phyloP scores from a whole-genome alignment of 2,113 vertebrate species.

The Diadophis punctatus region DNA sequence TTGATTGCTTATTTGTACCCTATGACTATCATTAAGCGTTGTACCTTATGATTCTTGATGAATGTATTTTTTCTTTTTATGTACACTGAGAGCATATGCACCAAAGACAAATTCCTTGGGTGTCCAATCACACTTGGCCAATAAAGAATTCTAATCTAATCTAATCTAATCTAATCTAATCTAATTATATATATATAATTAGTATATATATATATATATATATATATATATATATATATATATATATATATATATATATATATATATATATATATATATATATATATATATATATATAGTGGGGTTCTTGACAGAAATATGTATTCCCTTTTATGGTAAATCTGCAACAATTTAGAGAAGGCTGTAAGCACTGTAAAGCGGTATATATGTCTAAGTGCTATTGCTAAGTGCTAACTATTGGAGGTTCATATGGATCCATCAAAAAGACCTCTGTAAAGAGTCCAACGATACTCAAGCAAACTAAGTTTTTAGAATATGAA shows the following conservation, averaged over 20 bases:
- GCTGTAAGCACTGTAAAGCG: too few species aligned
- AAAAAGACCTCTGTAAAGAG: neutral
- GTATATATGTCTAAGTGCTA: too few species aligned
- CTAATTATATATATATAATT: too few species aligned
- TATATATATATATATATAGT: neutral
- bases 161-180: too few species aligned
- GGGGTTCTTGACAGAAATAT: neutral
- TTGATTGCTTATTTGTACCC: too few species aligned
- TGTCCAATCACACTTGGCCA: too few species aligned
- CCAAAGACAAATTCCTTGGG: too few species aligned
- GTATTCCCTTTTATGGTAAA: neutral
- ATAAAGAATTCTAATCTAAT: too few species aligned
- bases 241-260: neutral
- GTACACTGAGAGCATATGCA: too few species aligned
- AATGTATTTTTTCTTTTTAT: too few species aligned
- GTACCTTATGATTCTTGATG: too few species aligned
- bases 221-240: neutral
- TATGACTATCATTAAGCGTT: too few species aligned
- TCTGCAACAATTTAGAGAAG: neutral
- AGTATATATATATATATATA: neutral
- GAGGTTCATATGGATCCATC: neutral
- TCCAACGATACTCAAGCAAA: neutral
- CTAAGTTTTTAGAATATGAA: neutral
- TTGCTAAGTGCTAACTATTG: neutral
- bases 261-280: neutral